Conservation (phyloP, 30 jellyfish, hydroid and myxozoan species). For the Chrysaora quinquecirrha region DNA sequence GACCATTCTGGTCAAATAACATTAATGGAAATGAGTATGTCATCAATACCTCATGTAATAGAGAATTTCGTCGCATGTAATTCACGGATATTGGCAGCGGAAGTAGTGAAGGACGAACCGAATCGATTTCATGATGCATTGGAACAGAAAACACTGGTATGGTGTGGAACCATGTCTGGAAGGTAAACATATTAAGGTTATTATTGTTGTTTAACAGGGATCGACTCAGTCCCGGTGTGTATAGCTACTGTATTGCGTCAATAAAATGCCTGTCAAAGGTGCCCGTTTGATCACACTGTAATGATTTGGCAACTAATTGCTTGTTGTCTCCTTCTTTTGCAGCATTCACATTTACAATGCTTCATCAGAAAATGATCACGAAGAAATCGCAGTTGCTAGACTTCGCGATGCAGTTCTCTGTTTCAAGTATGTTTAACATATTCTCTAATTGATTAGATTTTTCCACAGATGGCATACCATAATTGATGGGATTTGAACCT, state of each 20-base stretch:
- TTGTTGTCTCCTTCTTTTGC: no score
- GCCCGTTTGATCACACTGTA: no score
- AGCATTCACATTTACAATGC: slow-evolving; percentile 60
- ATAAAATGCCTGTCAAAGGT: no score
- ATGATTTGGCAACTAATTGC: no score
- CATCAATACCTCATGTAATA: slow-evolving; percentile 75
- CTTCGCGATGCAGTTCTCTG: slow-evolving; percentile 79
- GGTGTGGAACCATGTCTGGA: slow-evolving; percentile 98
- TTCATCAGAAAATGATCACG: slow-evolving; percentile 48
- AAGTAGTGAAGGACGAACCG: slow-evolving; percentile 58
- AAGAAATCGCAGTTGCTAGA: slow-evolving; percentile 50
- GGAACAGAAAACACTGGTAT: slow-evolving; percentile 38
- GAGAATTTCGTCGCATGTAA: slow-evolving; percentile 89
- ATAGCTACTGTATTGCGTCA: no score
- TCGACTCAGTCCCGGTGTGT: no score
- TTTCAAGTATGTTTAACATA: slow-evolving; percentile 67
- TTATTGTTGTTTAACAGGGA: no score
- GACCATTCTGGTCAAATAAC: slow-evolving; percentile 94
- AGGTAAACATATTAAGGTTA: no score
- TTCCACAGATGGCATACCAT: no score
- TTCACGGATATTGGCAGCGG: slow-evolving; percentile 92
- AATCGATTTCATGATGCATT: slow-evolving; percentile 42
- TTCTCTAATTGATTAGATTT: no score
- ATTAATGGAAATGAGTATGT: slow-evolving; percentile 85
- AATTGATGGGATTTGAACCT: no score